Conservation (phyloP, 2,888 invertebrate genomes). For the Mystacides longicornis region DNA sequence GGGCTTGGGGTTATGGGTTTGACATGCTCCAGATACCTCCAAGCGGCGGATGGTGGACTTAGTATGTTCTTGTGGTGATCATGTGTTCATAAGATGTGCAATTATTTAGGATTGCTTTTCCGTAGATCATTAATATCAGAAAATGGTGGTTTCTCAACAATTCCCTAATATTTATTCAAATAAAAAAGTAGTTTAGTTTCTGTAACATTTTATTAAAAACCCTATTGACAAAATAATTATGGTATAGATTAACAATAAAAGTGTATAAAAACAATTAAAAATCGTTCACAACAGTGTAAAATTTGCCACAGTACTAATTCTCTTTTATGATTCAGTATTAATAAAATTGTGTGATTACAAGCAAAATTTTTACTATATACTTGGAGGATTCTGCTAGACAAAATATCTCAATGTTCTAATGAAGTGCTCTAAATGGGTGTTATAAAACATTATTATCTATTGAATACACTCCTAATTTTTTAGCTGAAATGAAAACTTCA, state of each 20-base stretch:
- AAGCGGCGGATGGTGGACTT: no score
- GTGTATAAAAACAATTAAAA: constrained; percentile 5
- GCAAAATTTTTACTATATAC: neutral
- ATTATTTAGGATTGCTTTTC: no score
- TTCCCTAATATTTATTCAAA: neutral
- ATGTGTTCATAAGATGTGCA: no score
- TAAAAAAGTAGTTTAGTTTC: neutral
- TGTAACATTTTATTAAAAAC: constrained; percentile 4
- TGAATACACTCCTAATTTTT: no score
- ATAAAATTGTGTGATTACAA: neutral
- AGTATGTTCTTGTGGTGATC: no score
- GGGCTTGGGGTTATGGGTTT: no score
- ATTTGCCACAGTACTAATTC: neutral
- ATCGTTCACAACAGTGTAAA: neutral
- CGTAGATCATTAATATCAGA: neutral
- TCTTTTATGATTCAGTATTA: neutral
- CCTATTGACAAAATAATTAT: neutral
- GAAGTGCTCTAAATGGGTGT: no score
- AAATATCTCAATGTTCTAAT: no score
- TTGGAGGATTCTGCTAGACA: neutral
- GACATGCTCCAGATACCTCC: no score
- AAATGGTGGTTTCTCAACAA: no score
- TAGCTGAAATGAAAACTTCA: no score
- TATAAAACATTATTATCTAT: no score
- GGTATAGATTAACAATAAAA: neutral